Percentiles rank a stretch among this genome's conserved stretches.
Evolutionary conservation across 2,797 vertebrate genomes (phyloP).

Genomic region (Craterocephalus amniculus): DNA sequence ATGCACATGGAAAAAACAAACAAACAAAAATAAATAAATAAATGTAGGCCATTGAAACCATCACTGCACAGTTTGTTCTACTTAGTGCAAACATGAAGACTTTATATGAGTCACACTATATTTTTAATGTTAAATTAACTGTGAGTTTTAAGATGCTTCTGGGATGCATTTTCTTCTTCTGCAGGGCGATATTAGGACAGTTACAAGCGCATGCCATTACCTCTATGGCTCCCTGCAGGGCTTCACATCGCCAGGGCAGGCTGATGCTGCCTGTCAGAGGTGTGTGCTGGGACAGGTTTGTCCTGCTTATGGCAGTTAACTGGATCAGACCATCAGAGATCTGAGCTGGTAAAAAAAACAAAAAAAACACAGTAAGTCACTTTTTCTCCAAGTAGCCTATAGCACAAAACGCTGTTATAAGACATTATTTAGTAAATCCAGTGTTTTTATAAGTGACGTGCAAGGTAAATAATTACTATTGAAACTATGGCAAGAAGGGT

Average conservation of each 20-base stretch:
- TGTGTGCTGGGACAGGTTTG: slow-evolving; percentile 77
- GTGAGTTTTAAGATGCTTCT: background rate
- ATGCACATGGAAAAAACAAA: background rate
- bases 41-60: background rate
- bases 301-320: slow-evolving; percentile 81
- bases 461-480: too few relatives aligned
- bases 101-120: background rate
- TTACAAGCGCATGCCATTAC: slow-evolving; percentile 45
- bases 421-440: too few relatives aligned
- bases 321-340: slow-evolving; percentile 84
- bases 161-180: background rate
- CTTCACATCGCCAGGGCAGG: slow-evolving; percentile 86
- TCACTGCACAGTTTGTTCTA: background rate
- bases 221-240: slow-evolving; percentile 85
- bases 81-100: background rate
- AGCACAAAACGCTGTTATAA: background rate
- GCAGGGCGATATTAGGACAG: background rate
- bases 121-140: slow-evolving; percentile 4
- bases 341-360: slow-evolving; percentile 75
- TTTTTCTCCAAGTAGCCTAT: too few relatives aligned
- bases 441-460: too few relatives aligned
- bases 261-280: slow-evolving; percentile 79
- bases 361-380: too few relatives aligned
- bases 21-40: background rate
- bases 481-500: too few relatives aligned